Evolutionary conservation across 1,140 invertebrate genomes (phyloP).

Genomic region (Tetragnatha versicolor): DNA sequence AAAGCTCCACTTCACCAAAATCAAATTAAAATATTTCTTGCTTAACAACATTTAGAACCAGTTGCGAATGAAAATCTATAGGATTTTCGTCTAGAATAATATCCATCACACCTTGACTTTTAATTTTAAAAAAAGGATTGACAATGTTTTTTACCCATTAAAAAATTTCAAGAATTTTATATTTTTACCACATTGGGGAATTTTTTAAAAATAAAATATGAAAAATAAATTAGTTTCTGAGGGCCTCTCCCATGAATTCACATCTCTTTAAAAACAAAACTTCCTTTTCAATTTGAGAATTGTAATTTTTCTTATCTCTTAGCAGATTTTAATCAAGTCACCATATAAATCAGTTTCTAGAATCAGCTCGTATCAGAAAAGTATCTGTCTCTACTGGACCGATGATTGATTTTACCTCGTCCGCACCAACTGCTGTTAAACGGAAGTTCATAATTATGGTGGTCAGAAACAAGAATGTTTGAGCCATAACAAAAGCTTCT

Average conservation of each 20-base stretch:
- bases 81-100: no score
- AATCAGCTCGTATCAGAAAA: not conserved
- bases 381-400: no score
- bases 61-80: no score
- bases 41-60: no score
- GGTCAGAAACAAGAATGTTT: not conserved
- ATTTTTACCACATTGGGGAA: not conserved
- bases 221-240: not conserved
- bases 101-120: no score
- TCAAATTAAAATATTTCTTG: not conserved
- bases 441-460: not conserved
- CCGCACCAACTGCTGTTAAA: not conserved
- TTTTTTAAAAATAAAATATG: not conserved
- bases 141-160: not conserved
- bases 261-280: not conserved
- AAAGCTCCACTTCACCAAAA: not conserved
- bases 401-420: not conserved
- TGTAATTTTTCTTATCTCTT: not conserved
- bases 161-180: not conserved
- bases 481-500: constrained; percentile 3
- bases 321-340: not conserved
- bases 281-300: not conserved
- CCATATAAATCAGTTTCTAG: not conserved
- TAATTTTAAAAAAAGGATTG: not conserved
- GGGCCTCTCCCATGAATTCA: not conserved